Evolutionary conservation across 2,113 vertebrate genomes (phyloP).

Genomic region (Galemys pyrenaicus): DNA sequence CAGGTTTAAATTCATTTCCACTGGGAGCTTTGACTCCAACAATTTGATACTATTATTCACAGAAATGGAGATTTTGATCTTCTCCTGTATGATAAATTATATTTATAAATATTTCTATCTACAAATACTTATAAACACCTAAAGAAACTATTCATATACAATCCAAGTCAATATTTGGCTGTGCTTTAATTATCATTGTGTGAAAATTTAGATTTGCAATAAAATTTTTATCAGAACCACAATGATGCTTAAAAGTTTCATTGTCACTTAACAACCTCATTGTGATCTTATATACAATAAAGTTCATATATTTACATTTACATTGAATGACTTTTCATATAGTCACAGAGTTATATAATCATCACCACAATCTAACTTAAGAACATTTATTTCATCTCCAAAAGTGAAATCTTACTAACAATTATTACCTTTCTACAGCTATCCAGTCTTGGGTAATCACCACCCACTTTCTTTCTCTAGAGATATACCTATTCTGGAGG

Average conservation of each 20-base stretch:
- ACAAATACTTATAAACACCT: background rate
- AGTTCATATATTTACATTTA: background rate
- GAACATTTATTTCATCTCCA: background rate
- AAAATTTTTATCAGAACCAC: background rate
- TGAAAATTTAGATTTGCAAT: background rate
- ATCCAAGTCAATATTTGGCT: background rate
- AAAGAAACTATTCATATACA: background rate
- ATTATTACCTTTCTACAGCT: background rate
- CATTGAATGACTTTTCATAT: background rate
- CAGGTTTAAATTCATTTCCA: background rate
- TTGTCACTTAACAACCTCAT: background rate
- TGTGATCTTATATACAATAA: background rate
- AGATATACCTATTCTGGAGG: background rate
- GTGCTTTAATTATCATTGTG: background rate
- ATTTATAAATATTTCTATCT: background rate
- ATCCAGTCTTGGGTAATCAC: background rate
- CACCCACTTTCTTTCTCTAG: background rate
- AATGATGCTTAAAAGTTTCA: conserved; percentile 14
- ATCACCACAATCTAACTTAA: background rate
- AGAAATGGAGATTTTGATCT: background rate
- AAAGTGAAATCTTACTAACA: background rate
- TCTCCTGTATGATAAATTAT: background rate
- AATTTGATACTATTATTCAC: background rate
- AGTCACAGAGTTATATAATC: background rate
- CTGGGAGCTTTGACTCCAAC: background rate